phyloP scores from a whole-genome alignment of 1,140 invertebrate genomes.

The Drosophila setifemur region DNA sequence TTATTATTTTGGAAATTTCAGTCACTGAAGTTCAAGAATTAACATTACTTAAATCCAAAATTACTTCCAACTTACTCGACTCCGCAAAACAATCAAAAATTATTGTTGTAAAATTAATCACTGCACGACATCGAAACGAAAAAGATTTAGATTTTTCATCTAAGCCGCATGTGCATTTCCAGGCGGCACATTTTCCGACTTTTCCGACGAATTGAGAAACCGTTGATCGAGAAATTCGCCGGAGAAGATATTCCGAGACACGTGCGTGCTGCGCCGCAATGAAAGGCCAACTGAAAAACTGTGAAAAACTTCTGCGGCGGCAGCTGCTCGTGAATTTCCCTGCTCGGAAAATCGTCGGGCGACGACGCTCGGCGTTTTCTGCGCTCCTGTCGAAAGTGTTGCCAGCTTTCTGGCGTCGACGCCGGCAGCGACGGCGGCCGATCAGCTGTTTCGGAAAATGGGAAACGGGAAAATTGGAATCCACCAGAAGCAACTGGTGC shows the following conservation, averaged over 20 bases:
- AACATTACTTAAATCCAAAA: no score
- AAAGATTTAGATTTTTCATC: neutral
- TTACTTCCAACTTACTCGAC: conserved; percentile 9
- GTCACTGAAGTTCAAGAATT: no score
- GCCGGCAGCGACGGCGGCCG: conserved; percentile 21
- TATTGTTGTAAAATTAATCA: neutral
- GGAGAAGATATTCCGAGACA: conserved; percentile 46
- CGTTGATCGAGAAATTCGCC: conserved; percentile 14
- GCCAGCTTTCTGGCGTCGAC: conserved; percentile 51
- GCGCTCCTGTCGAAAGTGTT: conserved; percentile 70
- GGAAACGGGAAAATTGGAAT: conserved; percentile 26
- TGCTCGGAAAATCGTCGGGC: conserved; percentile 7
- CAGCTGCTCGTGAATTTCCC: conserved; percentile 33
- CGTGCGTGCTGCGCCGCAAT: conserved; percentile 74
- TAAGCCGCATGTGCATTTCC: neutral
- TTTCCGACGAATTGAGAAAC: neutral
- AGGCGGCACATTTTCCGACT: conserved; percentile 16
- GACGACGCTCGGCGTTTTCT: conserved; percentile 38
- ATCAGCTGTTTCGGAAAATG: conserved; percentile 43
- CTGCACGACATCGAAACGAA: neutral
- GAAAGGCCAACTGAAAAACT: conserved; percentile 68
- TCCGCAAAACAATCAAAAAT: neutral
- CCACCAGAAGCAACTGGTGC: conserved; percentile 67
- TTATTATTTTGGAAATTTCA: no score
- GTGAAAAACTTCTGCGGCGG: conserved; percentile 17